Conservation (phyloP, 2,888 invertebrate genomes). For the Acanthosepion pharaonis region DNA sequence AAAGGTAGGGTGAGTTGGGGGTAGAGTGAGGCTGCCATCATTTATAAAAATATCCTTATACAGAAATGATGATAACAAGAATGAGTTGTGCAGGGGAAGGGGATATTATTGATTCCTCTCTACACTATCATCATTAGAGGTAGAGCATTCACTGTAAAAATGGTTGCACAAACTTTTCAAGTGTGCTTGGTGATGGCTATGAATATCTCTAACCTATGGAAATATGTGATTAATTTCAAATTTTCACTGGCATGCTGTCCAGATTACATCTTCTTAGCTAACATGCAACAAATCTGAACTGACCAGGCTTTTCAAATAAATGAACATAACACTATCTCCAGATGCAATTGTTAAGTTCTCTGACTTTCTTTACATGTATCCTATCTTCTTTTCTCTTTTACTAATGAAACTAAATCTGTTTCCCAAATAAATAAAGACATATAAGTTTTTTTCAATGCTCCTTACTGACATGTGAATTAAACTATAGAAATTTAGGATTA, state of each 20-base stretch:
- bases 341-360: neutral
- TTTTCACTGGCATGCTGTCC: conserved; percentile 7
- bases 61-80: neutral
- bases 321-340: conserved; percentile 20
- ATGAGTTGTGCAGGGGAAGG: neutral
- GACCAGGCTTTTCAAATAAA: neutral
- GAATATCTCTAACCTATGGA: conserved; percentile 18
- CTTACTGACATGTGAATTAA: neutral
- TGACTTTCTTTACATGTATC: neutral
- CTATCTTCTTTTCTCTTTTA: neutral
- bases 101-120: conserved; percentile 17
- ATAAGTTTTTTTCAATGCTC: neutral
- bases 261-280: neutral
- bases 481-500: neutral
- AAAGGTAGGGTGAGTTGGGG: neutral
- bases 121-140: neutral
- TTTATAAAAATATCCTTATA: conserved; percentile 33
- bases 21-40: neutral
- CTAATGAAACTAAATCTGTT: neutral
- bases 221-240: conserved; percentile 33
- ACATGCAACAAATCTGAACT: conserved; percentile 33
- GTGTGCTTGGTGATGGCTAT: conserved; percentile 33
- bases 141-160: conserved; percentile 11
- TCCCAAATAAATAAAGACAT: neutral
- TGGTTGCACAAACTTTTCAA: conserved; percentile 13